These are phyloP conservation scores for Dasypus novemcinctus DNA, from an alignment of 2,113 vertebrate species.

Conservation along the genomic window DNA sequence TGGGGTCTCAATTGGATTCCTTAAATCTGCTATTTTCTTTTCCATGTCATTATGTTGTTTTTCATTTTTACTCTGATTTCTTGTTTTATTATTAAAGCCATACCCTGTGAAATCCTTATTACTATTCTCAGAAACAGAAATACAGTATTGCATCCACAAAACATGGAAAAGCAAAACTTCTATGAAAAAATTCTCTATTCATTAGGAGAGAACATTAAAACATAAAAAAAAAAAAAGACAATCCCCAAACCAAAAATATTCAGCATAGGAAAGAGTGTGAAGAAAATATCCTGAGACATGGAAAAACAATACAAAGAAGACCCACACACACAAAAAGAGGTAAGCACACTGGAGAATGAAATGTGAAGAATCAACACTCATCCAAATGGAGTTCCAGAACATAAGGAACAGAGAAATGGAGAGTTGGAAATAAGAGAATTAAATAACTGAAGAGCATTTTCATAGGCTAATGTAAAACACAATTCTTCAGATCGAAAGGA, in stretches of 20 bases:
- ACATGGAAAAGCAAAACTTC: background rate
- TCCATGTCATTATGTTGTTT: too few relatives aligned
- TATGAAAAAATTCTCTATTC: background rate
- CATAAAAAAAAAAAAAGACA: background rate
- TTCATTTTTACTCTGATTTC: too few relatives aligned
- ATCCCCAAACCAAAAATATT: background rate
- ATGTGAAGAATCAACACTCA: background rate
- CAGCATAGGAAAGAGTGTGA: background rate
- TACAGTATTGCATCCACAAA: background rate
- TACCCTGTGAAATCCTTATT: background rate
- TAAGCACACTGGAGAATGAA: background rate
- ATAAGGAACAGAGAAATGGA: background rate
- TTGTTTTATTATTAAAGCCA: too few relatives aligned
- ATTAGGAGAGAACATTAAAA: background rate
- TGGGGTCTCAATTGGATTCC: too few relatives aligned
- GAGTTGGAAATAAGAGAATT: background rate
- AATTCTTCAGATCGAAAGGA: background rate
- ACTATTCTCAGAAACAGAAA: background rate
- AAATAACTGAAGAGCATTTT: background rate
- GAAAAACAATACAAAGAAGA: background rate
- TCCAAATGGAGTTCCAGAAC: background rate
- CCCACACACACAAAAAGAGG: background rate
- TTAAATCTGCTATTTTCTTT: too few relatives aligned
- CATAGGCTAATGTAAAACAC: background rate
- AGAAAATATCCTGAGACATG: background rate